Conservation (phyloP, 2,888 invertebrate genomes). For the Latrodectus hesperus region DNA sequence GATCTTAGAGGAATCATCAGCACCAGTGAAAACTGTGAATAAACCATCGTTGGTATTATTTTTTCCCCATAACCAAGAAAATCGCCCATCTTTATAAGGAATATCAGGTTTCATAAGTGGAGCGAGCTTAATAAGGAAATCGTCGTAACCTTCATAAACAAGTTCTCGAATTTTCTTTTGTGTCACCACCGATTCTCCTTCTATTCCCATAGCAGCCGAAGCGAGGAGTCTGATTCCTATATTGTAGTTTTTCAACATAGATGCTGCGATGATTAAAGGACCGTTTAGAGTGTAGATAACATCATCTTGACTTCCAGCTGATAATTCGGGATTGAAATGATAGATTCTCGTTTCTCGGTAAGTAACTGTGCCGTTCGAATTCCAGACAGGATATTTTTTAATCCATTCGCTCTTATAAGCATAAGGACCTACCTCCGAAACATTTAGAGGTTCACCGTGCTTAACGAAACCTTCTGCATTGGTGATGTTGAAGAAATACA, state of each 20-base stretch:
- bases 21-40: conserved; percentile 69
- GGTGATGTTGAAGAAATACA: conserved; percentile 69
- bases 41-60: conserved; percentile 68
- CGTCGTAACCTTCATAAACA: conserved; percentile 64
- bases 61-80: conserved; percentile 66
- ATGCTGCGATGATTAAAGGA: conserved; percentile 69
- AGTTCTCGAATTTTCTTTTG: conserved; percentile 47
- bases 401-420: conserved; percentile 64
- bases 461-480: conserved; percentile 60
- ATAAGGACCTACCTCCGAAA: conserved; percentile 68
- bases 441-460: conserved; percentile 44
- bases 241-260: conserved; percentile 11
- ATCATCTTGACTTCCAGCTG: conserved; percentile 72
- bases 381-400: conserved; percentile 72
- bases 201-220: conserved; percentile 16
- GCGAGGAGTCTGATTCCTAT: neutral
- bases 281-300: conserved; percentile 72
- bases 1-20: conserved; percentile 24
- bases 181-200: conserved; percentile 50
- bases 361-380: conserved; percentile 72
- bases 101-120: conserved; percentile 27
- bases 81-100: conserved; percentile 51
- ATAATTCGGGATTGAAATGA: conserved; percentile 71
- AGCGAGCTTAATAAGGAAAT: conserved; percentile 44
- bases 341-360: conserved; percentile 72